Percentiles rank a stretch among this genome's conserved stretches.
These are phyloP conservation scores for Blomia tropicalis DNA, from an alignment of 2,888 invertebrate genomes.

Conservation along the genomic window DNA sequence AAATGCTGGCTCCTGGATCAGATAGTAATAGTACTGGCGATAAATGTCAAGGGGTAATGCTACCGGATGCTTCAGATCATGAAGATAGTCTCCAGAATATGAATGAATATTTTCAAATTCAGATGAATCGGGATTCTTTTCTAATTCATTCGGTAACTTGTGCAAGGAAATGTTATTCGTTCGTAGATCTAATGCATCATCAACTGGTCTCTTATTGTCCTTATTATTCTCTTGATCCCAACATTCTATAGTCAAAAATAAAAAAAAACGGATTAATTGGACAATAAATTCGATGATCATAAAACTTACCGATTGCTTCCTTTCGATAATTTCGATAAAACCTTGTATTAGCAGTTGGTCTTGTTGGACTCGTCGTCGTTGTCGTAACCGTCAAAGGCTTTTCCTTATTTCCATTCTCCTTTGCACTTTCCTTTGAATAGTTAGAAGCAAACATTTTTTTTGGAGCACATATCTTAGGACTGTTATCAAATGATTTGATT, in stretches of 20 bases:
- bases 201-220: not conserved
- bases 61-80: conserved; percentile 3
- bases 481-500: not conserved
- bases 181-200: not conserved
- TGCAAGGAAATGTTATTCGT: not conserved
- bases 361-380: too few relatives aligned
- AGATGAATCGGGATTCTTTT: conserved; percentile 9
- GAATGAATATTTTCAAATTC: not conserved
- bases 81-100: not conserved
- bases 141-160: conserved; percentile 16
- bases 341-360: not conserved
- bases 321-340: conserved; percentile 17
- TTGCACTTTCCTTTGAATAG: conserved; percentile 1
- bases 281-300: not conserved
- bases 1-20: conserved; percentile 21
- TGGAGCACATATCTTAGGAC: conserved; percentile 8
- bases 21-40: conserved; percentile 23
- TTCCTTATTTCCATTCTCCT: not conserved
- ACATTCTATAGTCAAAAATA: not conserved
- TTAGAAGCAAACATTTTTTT: conserved; percentile 15
- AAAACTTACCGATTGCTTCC: conserved; percentile 6
- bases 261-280: not conserved
- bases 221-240: conserved; percentile 10
- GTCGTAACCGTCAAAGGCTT: too few relatives aligned
- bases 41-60: conserved; percentile 20